Conservation (phyloP, 2,888 invertebrate species). For the Sesamia inferens region DNA sequence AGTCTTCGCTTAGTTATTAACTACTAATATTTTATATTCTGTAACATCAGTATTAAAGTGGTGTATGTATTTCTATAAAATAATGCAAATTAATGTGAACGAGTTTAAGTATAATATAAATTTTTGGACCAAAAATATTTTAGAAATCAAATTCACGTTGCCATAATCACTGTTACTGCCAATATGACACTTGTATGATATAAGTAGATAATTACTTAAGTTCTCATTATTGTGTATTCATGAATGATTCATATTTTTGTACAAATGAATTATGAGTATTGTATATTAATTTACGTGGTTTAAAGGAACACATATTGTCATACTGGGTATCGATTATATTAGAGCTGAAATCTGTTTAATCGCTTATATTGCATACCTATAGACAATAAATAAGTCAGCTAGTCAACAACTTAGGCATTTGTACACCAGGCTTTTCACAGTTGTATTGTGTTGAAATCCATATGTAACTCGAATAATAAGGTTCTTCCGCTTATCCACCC, state of each 20-base stretch:
- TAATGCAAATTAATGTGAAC: conserved; percentile 79
- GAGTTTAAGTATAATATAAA: conserved; percentile 80
- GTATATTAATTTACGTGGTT: conserved; percentile 58
- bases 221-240: conserved; percentile 64
- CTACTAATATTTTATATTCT: conserved; percentile 81
- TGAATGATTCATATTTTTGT: conserved; percentile 80
- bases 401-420: conserved; percentile 77
- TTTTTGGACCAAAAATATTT: conserved; percentile 89
- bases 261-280: conserved; percentile 75
- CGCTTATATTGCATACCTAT: conserved; percentile 63
- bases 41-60: conserved; percentile 89
- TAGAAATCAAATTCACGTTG: conserved; percentile 89
- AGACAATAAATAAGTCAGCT: conserved; percentile 72
- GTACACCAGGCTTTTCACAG: conserved; percentile 64
- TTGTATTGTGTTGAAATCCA: conserved; percentile 58
- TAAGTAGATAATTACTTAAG: conserved; percentile 68
- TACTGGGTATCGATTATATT: conserved; percentile 62
- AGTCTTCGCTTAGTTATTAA: conserved; percentile 86
- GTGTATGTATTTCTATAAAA: conserved; percentile 85
- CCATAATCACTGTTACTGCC: conserved; percentile 88
- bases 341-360: conserved; percentile 64
- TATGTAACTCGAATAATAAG: conserved; percentile 50
- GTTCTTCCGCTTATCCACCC: background rate
- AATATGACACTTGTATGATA: conserved; percentile 85
- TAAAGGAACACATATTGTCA: conserved; percentile 56